These are phyloP conservation scores for Microctonus brassicae DNA, from an alignment of 2,888 invertebrate genomes.

Conservation along the genomic window DNA sequence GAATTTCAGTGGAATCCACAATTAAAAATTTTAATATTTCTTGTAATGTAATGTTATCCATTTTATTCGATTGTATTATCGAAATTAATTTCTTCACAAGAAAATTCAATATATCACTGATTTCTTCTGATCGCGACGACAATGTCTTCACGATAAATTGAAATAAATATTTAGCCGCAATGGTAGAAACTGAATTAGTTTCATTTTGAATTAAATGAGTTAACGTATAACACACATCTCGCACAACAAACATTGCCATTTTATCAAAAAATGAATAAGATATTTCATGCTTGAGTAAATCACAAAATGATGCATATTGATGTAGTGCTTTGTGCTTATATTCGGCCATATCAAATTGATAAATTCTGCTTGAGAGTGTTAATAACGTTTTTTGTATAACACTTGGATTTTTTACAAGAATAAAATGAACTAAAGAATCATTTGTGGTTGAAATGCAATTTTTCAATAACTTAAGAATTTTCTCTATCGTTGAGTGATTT, in stretches of 20 bases:
- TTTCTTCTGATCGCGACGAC: conserved; percentile 66
- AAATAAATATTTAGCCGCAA: conserved; percentile 67
- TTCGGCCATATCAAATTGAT: conserved; percentile 70
- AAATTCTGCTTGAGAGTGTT: conserved; percentile 71
- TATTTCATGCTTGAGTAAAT: conserved; percentile 68
- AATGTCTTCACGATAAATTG: conserved; percentile 69
- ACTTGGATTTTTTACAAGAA: conserved; percentile 67
- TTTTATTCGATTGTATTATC: conserved; percentile 58
- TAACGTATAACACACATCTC: conserved; percentile 73
- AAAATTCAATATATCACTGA: conserved; percentile 71
- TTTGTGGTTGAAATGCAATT: conserved; percentile 66
- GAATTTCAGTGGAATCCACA: conserved; percentile 69
- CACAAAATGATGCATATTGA: conserved; percentile 72
- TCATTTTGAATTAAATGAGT: conserved; percentile 71
- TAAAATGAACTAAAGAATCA: conserved; percentile 62
- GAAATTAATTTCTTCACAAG: conserved; percentile 73
- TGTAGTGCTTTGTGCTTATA: conserved; percentile 73
- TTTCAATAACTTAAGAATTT: conserved; percentile 71
- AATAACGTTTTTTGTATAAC: conserved; percentile 73
- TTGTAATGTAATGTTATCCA: conserved; percentile 55
- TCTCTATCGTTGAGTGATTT: conserved; percentile 65
- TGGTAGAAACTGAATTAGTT: conserved; percentile 56
- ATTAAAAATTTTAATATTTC: conserved; percentile 72
- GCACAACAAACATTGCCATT: conserved; percentile 73
- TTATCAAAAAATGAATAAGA: conserved; percentile 61